phyloP scores from a whole-genome alignment of 2,888 invertebrate species.

The Allacma fusca region DNA sequence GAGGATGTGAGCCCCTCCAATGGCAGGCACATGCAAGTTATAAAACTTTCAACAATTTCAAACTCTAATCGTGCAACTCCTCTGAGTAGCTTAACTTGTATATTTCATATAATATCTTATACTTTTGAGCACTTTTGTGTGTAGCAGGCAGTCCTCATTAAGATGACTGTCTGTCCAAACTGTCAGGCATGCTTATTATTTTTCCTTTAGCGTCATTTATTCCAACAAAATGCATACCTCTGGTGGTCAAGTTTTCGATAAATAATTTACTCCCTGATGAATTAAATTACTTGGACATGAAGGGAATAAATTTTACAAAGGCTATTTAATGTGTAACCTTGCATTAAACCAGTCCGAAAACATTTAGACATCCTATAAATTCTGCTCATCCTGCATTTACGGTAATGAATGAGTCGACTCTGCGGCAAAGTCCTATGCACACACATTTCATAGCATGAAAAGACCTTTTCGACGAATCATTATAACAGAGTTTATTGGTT shows the following conservation, averaged over 20 bases:
- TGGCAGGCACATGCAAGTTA: background rate
- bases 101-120: background rate
- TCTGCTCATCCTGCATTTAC: too few species aligned
- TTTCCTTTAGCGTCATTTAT: background rate
- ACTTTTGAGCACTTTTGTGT: background rate
- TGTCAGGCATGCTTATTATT: background rate
- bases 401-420: too few species aligned
- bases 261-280: background rate
- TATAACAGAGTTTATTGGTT: too few species aligned
- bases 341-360: background rate
- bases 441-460: too few species aligned
- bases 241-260: conserved; percentile 1
- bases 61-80: conserved; percentile 5
- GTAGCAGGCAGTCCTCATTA: background rate
- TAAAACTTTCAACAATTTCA: conserved; percentile 13
- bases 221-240: background rate
- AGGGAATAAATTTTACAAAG: background rate
- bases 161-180: conserved; percentile 6
- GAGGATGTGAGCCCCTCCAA: background rate
- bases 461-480: too few species aligned
- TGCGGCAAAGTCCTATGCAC: too few species aligned
- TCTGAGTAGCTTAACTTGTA: background rate
- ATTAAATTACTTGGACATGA: background rate
- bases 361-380: too few species aligned
- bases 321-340: background rate